Evolutionary conservation across 2,888 invertebrate species (phyloP), one percentile per base, ranked within the genome.

Genomic region (Salpingus planirostris): DNA sequence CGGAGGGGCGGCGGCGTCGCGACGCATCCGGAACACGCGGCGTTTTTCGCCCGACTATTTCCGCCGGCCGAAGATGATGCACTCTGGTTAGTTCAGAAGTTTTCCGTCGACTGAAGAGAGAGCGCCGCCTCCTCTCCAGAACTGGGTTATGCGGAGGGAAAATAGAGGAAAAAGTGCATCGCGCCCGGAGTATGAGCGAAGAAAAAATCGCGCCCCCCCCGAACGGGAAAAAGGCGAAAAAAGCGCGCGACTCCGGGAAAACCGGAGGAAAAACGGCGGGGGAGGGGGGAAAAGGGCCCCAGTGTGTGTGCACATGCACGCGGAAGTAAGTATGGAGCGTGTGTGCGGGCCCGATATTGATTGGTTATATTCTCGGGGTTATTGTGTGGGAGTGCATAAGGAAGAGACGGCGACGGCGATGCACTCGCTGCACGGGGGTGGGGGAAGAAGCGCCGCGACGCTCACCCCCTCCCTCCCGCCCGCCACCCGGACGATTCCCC

Each of bases 271-370:
- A 63, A 63, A 62, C 31, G n/a, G n/a, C n/a, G n/a, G n/a, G n/a
- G n/a, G n/a, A n/a, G n/a, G n/a, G n/a, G n/a, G n/a, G n/a, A n/a
- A n/a, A n/a, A n/a, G n/a, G n/a, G n/a, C n/a, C n/a, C n/a, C n/a
- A n/a, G n/a, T n/a, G n/a, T 61, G 59, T 60, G 63, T 63, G 61
- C 63, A 65, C 63, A 64, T 64, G 63, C 57, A 64, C 59, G 63
- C 55, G 60, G 64, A 64, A 65, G 59, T 57, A 56, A 64, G 65
- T 63, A 62, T 64, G 52, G 65, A 62, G 63, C 54, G 57, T 55
- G 57, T 32, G 31, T 31, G 31, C 31, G 31, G 31, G 30, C 59
- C 56, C 59, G 52, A 62, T 64, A 64, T 64, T 64, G 64, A 64
- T 64, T 64, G 64, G 63, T 58, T 64, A 63, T 62, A 56, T 60